Conservation (phyloP, 2,797 vertebrate species). For the Bovichtus variegatus region DNA sequence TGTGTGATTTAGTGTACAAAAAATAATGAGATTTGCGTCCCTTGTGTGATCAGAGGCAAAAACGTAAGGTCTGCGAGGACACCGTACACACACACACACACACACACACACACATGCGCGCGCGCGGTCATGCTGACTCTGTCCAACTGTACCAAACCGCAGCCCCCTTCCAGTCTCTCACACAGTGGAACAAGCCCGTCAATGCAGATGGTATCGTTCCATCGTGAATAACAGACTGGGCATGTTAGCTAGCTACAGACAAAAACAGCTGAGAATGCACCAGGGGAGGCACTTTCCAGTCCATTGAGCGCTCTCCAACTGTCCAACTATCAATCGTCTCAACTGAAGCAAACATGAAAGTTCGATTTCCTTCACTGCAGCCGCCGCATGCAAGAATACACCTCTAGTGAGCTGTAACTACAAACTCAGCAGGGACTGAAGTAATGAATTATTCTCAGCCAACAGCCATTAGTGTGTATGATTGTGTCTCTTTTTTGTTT, state of each 20-base stretch:
- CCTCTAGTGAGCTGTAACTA: neutral
- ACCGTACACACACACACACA: neutral
- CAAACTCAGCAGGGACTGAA: conserved; percentile 1
- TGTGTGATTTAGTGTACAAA: neutral
- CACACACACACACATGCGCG: conserved; percentile 2
- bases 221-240: conserved; percentile 69
- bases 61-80: conserved; percentile 44
- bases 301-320: conserved; percentile 21
- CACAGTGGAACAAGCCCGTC: conserved; percentile 80
- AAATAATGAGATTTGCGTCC: conserved; percentile 54
- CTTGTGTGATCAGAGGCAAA: conserved; percentile 52
- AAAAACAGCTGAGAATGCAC: conserved; percentile 78
- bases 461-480: neutral
- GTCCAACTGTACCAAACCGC: conserved; percentile 71
- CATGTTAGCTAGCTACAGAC: conserved; percentile 53
- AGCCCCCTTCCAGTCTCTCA: conserved; percentile 63
- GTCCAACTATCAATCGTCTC: conserved; percentile 45
- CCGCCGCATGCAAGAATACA: conserved; percentile 13
- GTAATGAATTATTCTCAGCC: neutral
- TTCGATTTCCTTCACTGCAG: conserved; percentile 17
- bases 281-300: conserved; percentile 50
- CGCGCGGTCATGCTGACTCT: conserved; percentile 47
- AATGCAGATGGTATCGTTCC: conserved; percentile 69
- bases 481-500: neutral
- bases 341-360: conserved; percentile 27